Percentiles rank a stretch among this genome's conserved stretches.
These are phyloP conservation scores for Ochotona princeps DNA, from an alignment of 2,113 vertebrate species.

Conservation along the genomic window DNA sequence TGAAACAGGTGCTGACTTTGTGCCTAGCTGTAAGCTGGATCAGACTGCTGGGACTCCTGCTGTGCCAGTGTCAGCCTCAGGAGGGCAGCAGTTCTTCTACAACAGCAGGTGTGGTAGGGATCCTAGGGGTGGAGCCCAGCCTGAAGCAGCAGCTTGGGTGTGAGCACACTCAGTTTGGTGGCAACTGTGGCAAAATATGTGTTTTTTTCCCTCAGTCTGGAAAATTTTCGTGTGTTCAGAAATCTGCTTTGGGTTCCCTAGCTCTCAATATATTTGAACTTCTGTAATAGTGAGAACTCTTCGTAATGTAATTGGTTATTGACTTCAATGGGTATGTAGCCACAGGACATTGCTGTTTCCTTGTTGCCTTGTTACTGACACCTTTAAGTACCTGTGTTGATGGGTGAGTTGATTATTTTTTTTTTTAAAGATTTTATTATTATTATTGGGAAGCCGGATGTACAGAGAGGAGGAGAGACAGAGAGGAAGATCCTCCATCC, in stretches of 20 bases:
- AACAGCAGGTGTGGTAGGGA: too few species aligned
- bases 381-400: slow-evolving; percentile 17
- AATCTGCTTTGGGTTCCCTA: neutral
- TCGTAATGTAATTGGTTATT: neutral
- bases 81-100: too few species aligned
- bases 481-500: too few species aligned
- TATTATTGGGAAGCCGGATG: too few species aligned
- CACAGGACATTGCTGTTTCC: neutral
- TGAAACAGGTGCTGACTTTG: too few species aligned
- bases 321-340: neutral
- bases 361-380: neutral
- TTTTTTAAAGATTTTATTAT: neutral
- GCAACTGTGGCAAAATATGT: neutral
- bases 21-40: too few species aligned
- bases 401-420: neutral
- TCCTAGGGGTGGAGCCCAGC: too few species aligned
- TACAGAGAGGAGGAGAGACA: too few species aligned
- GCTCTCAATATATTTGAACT: neutral
- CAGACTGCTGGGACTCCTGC: too few species aligned
- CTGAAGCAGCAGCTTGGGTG: too few species aligned
- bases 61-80: too few species aligned
- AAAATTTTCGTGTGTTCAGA: neutral
- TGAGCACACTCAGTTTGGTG: neutral
- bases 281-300: neutral
- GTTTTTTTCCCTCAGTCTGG: neutral